phyloP scores from a whole-genome alignment of 2,113 vertebrate genomes.

The Dasyurus viverrinus region DNA sequence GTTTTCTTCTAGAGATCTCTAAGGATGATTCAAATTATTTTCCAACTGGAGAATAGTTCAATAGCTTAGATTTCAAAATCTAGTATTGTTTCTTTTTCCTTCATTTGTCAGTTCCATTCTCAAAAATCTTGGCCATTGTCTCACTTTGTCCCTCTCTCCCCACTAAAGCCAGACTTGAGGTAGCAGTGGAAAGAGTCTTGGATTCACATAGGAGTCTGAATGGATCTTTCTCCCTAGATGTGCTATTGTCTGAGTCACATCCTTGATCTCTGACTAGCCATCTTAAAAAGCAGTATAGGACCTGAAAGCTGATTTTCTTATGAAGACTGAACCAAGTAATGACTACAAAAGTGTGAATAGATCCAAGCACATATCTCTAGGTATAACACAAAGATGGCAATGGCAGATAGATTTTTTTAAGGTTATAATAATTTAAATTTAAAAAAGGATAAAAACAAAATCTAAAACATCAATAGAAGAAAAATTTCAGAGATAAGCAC shows the following conservation, averaged over 20 bases:
- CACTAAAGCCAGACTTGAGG: conserved; percentile 41
- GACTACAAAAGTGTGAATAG: not conserved
- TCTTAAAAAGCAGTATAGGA: conserved; percentile 37
- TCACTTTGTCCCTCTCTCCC: conserved; percentile 56
- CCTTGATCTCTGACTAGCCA: conserved; percentile 41
- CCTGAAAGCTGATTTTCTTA: not conserved
- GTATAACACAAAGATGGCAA: conserved; percentile 39
- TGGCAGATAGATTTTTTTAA: conserved; percentile 43
- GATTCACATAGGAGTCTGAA: conserved; percentile 22
- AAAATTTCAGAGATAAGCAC: conserved; percentile 46
- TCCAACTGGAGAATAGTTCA: conserved; percentile 48
- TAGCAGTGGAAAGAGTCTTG: conserved; percentile 24
- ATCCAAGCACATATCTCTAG: not conserved
- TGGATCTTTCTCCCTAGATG: conserved; percentile 20
- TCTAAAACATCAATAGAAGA: not conserved
- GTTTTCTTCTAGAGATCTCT: conserved; percentile 20
- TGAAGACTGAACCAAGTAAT: not conserved
- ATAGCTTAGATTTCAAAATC: conserved; percentile 55
- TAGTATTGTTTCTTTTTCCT: conserved; percentile 26
- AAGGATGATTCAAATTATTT: conserved; percentile 62
- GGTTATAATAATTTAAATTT: conserved; percentile 70
- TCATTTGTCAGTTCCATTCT: conserved; percentile 11
- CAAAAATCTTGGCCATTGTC: conserved; percentile 48
- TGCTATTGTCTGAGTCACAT: not conserved
- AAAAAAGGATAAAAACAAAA: conserved; percentile 31